Conservation (phyloP, 2,113 vertebrate species). For the Lycaon pictus region DNA sequence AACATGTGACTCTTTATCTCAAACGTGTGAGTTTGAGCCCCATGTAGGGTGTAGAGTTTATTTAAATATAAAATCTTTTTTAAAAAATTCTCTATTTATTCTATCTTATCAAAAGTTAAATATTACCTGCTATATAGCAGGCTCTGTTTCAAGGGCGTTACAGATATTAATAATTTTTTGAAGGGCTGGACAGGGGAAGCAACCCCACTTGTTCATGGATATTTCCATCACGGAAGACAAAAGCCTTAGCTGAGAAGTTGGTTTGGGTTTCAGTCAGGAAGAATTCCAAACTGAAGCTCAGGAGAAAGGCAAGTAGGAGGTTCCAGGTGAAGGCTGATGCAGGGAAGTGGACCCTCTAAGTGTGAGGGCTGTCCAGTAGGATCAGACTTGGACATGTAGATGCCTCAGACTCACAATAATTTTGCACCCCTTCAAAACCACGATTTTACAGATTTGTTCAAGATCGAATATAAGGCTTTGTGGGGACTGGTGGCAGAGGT, state of each 20-base stretch:
- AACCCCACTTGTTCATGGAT: background rate
- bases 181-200: background rate
- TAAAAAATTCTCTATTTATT: background rate
- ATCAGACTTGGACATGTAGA: background rate
- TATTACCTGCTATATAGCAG: background rate
- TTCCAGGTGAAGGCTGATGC: background rate
- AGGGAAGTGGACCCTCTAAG: background rate
- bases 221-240: background rate
- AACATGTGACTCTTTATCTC: too few species aligned
- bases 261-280: background rate
- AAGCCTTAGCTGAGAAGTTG: background rate
- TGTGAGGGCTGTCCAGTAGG: background rate
- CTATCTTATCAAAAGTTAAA: background rate
- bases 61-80: too few species aligned
- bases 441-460: background rate
- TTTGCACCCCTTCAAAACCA: background rate
- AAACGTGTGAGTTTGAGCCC: too few species aligned
- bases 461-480: background rate
- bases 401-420: background rate
- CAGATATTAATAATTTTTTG: background rate
- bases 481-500: background rate
- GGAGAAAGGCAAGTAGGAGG: background rate
- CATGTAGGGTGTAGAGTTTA: too few species aligned
- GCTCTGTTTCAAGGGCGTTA: background rate
- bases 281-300: background rate